A percentile compares a stretch with the other conserved stretches of the same genome.
Conservation (phyloP, 2,888 invertebrate species). For the Eupithecia tripunctaria region DNA sequence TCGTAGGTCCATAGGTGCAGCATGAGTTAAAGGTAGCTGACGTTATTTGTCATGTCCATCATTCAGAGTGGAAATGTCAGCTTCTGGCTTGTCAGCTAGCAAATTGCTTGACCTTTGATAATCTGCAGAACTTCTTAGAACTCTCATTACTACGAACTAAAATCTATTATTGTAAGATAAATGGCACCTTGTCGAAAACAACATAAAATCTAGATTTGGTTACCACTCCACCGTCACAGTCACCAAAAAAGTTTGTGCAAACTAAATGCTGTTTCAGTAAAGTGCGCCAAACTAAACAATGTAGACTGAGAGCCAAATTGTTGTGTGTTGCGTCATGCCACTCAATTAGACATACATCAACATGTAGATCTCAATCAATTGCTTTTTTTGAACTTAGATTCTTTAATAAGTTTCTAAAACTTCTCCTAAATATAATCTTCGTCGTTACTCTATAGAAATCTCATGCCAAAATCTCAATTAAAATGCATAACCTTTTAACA, state of each 20-base stretch:
- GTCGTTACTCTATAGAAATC: no score
- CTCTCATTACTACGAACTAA: background rate
- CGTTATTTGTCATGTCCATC: background rate
- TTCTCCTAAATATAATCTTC: no score
- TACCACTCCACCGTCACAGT: background rate
- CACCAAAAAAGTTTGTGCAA: constrained; percentile 5
- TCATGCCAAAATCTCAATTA: background rate
- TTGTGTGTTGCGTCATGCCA: background rate
- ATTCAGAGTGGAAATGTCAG: constrained; percentile 5
- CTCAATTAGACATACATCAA: background rate
- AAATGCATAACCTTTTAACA: background rate
- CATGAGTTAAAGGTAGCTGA: background rate
- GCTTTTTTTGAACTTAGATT: background rate
- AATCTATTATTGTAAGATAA: constrained; percentile 7
- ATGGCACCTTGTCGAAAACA: constrained; percentile 2
- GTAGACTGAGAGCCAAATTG: background rate
- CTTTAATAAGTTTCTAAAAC: background rate
- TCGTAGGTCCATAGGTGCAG: no score
- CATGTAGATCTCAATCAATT: background rate
- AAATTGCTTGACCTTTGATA: constrained; percentile 12
- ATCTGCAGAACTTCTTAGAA: constrained; percentile 3
- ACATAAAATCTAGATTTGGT: constrained; percentile 1
- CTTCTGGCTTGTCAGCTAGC: constrained; percentile 8
- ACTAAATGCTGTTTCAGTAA: constrained; percentile 3
- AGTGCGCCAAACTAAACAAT: constrained; percentile 11